Percentiles rank a stretch among this genome's conserved stretches.
Conservation (phyloP, 2,113 vertebrate genomes). For the Bostrychus sinensis region DNA sequence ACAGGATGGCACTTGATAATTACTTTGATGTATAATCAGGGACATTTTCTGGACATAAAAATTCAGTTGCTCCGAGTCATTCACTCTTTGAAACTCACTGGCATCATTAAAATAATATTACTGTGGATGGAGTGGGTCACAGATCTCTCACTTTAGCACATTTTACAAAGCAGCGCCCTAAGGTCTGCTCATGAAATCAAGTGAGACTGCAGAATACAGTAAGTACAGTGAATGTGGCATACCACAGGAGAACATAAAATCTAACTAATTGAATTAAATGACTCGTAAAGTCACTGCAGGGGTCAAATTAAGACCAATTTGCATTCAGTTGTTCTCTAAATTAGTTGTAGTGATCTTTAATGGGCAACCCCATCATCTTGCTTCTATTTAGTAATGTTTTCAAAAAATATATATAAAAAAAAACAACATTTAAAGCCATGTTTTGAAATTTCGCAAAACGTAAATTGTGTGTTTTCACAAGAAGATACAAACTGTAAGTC, state of each 20-base stretch:
- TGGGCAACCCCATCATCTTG: too few relatives aligned
- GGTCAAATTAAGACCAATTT: not conserved
- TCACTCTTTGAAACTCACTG: conserved; percentile 37
- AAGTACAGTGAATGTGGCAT: not conserved
- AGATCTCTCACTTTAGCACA: conserved; percentile 26
- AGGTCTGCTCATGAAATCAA: conserved; percentile 8
- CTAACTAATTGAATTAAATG: not conserved
- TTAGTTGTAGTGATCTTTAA: too few relatives aligned
- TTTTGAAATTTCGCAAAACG: too few relatives aligned
- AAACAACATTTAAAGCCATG: too few relatives aligned
- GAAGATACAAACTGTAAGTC: too few relatives aligned
- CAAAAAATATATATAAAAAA: too few relatives aligned
- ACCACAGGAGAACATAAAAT: conserved; percentile 4
- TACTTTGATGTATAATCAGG: conserved; percentile 64
- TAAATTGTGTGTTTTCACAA: too few relatives aligned
- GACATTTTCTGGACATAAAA: conserved; percentile 47
- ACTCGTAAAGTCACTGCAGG: not conserved
- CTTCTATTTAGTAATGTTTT: too few relatives aligned
- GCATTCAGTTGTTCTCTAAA: too few relatives aligned
- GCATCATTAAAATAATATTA: conserved; percentile 49
- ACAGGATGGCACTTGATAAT: conserved; percentile 38
- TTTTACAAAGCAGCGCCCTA: conserved; percentile 13
- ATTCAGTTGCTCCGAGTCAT: conserved; percentile 35
- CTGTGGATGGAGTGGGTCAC: conserved; percentile 6
- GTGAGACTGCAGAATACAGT: conserved; percentile 5